These are phyloP conservation scores for Heterocephalus glaber DNA, from an alignment of 2,113 vertebrate species.

Conservation along the genomic window DNA sequence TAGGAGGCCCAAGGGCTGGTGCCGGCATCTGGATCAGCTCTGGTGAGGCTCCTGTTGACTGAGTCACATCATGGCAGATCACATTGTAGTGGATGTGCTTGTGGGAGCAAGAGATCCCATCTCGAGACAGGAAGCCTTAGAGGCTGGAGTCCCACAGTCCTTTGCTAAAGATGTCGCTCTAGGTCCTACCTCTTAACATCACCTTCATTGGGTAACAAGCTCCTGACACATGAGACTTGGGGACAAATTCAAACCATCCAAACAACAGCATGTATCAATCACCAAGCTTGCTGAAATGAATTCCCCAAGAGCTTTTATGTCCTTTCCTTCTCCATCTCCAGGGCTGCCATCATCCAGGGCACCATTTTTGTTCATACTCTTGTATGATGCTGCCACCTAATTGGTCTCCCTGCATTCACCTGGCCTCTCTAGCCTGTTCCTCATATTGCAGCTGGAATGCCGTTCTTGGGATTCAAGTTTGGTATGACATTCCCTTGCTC, in stretches of 20 bases:
- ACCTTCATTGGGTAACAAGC: neutral
- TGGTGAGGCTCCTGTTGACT: neutral
- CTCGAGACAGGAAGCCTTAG: neutral
- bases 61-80: too few relatives aligned
- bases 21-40: neutral
- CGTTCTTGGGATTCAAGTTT: neutral
- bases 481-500: neutral
- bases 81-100: too few relatives aligned
- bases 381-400: neutral
- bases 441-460: neutral
- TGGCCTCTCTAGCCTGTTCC: neutral
- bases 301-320: neutral
- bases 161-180: neutral
- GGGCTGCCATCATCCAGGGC: rapidly evolving
- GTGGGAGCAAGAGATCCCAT: too few relatives aligned
- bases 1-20: neutral
- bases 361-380: rapidly evolving
- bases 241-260: too few relatives aligned
- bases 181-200: neutral
- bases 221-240: neutral
- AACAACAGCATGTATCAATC: neutral
- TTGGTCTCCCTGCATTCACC: neutral
- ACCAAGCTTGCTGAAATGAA: neutral
- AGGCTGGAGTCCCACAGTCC: neutral
- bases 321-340: neutral